phyloP scores from a whole-genome alignment of 2,113 vertebrate genomes.

The Hirundichthys speculiger region DNA sequence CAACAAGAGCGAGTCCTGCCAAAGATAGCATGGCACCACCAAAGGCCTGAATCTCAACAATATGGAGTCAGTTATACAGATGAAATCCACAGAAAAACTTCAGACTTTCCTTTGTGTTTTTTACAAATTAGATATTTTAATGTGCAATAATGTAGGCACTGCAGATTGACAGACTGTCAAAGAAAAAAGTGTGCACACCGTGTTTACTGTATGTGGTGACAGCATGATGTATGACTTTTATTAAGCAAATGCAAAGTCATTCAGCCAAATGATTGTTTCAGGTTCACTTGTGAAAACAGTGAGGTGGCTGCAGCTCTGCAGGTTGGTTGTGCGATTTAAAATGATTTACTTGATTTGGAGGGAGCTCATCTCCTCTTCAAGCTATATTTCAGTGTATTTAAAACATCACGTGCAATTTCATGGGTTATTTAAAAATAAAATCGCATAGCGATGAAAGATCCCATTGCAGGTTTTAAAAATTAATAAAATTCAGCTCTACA shows the following conservation, averaged over 20 bases:
- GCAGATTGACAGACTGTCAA: not conserved
- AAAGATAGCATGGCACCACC: too few species aligned
- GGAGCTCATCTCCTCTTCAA: not conserved
- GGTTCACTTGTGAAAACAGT: conserved; percentile 33
- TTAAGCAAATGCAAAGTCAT: conserved; percentile 53
- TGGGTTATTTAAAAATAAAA: not conserved
- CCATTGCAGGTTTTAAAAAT: not conserved
- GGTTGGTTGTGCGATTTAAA: conserved; percentile 22
- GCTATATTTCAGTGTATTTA: conserved; percentile 6
- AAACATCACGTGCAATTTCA: not conserved
- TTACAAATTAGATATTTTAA: not conserved
- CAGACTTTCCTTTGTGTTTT: too few species aligned
- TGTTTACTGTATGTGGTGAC: conserved; percentile 31
- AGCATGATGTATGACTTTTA: conserved; percentile 54
- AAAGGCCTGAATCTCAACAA: too few species aligned
- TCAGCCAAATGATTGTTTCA: conserved; percentile 61
- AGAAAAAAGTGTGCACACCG: conserved; percentile 2
- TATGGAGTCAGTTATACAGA: too few species aligned
- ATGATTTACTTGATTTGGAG: conserved; percentile 26
- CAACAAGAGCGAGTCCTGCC: too few species aligned
- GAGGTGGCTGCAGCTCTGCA: conserved; percentile 34
- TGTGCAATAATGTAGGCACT: conserved; percentile 4
- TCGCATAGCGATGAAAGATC: not conserved
- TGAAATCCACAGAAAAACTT: too few species aligned
- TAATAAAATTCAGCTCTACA: conserved; percentile 12